Base-by-base conservation (phyloP, 2,888 invertebrate genomes). In the Atrina japonica region DNA sequence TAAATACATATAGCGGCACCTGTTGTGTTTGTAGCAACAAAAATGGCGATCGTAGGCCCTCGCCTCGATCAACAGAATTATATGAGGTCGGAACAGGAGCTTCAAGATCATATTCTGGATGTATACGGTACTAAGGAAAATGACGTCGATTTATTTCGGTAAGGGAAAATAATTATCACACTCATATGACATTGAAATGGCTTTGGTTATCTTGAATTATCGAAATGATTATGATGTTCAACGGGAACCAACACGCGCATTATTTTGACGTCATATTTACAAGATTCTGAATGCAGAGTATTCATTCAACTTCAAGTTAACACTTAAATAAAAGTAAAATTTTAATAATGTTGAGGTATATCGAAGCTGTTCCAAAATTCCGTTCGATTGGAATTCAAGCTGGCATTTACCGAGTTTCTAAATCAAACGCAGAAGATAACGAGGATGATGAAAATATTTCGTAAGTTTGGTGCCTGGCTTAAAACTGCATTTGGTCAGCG, bases 81-180 rank as follows among this genome's bases (percentile, higher is more conserved):
- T 67, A 66, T 76, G 16, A 66, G 73, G 18, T 76, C 83, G 2
- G 85, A 85, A 65, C 80, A 78, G 41, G 84, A 83, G 47, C 75
- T 86, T 7, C 84, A 86, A 64, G 81, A 83, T 63, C 82, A 80
- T 55, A 80, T 84, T 58, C 69, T 85, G 25, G 77, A 77, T 23
- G 72, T 83, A 11, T 84, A 83, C 71, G 84, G 83, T 49, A 68
- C 72, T 2, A 74, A 66, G 23, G 81, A 81, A 18, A 78, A 75
- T 72, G 81, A 80, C 25, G 74, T 74, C 59, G 80, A 82, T 49
- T 70, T 85, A 70, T 84, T 84, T 66, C 80, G 86, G 86, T 85
- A 70, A 43, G 63, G 23, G 11, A 40, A 16, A 16, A n/a, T n/a
- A n/a, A n/a, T n/a, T n/a, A n/a, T n/a, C n/a, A n/a, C 9, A 11